phyloP scores from a whole-genome alignment of 2,113 vertebrate species.

The Haliaeetus leucogaster region DNA sequence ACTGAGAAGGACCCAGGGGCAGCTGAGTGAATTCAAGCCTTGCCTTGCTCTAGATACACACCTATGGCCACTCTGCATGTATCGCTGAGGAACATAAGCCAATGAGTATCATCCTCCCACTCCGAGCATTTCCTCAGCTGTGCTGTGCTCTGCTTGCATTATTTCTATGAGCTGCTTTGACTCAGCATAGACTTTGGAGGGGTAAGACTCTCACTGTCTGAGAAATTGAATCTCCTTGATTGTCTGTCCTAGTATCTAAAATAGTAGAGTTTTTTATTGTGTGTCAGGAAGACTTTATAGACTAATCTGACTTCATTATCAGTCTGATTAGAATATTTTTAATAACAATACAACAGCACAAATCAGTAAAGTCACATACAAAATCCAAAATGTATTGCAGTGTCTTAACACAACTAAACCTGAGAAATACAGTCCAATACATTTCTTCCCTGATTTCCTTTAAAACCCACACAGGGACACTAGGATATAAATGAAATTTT shows the following conservation, averaged over 20 bases:
- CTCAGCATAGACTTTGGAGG: background rate
- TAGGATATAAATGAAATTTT: conserved; percentile 4
- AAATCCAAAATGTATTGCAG: background rate
- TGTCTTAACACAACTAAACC: background rate
- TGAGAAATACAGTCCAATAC: background rate
- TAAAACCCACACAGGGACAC: background rate
- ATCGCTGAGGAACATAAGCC: background rate
- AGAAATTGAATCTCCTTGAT: background rate
- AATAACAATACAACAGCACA: background rate
- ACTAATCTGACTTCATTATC: background rate
- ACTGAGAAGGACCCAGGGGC: background rate
- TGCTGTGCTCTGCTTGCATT: background rate
- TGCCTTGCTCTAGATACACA: background rate
- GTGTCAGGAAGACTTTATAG: background rate
- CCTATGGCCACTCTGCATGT: background rate
- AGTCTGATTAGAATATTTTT: background rate
- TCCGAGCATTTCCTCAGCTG: background rate
- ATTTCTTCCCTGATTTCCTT: background rate
- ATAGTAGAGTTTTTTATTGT: background rate
- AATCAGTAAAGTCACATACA: background rate
- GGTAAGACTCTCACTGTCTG: background rate
- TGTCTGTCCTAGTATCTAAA: background rate
- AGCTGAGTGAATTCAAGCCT: background rate
- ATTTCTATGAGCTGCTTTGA: background rate
- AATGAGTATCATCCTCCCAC: background rate